Evolutionary conservation across 2,888 invertebrate genomes (phyloP).

Genomic region (Eilema depressum): DNA sequence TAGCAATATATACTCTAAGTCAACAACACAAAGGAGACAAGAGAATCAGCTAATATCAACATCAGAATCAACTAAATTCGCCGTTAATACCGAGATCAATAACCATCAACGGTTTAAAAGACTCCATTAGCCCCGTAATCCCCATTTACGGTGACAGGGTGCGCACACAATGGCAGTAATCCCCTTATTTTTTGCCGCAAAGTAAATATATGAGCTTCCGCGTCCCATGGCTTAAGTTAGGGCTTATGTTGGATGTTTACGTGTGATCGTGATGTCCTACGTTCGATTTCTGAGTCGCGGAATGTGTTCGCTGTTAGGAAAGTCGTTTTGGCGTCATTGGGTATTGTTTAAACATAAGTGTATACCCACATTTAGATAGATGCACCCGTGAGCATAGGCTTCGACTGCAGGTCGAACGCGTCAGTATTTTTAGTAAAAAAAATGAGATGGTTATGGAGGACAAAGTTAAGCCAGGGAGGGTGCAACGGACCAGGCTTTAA

Average conservation of each 20-base stretch:
- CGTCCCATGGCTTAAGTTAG: background rate
- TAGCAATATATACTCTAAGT: too few species aligned
- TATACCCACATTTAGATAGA: too few species aligned
- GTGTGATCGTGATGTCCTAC: background rate
- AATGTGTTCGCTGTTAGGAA: background rate
- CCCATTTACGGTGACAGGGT: constrained; percentile 14
- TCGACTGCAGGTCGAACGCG: too few species aligned
- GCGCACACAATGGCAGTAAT: constrained; percentile 19
- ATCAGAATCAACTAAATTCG: constrained; percentile 15
- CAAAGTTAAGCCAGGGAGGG: too few species aligned
- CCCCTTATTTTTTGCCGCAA: background rate
- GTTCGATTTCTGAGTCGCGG: background rate
- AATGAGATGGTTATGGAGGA: too few species aligned
- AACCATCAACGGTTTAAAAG: constrained; percentile 20
- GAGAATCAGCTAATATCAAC: constrained; percentile 19
- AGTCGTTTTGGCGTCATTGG: background rate
- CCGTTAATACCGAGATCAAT: constrained; percentile 27
- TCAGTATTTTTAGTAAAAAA: too few species aligned
- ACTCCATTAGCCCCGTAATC: constrained; percentile 17
- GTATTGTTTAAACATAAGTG: background rate
- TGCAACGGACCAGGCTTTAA: background rate
- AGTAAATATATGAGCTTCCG: background rate
- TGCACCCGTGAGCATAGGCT: too few species aligned
- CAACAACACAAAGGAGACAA: constrained; percentile 9
- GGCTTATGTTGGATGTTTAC: background rate